Evolutionary conservation across 2,113 vertebrate genomes (phyloP), one percentile per base, ranked within the genome.

Genomic region (Semicossyphus pulcher): DNA sequence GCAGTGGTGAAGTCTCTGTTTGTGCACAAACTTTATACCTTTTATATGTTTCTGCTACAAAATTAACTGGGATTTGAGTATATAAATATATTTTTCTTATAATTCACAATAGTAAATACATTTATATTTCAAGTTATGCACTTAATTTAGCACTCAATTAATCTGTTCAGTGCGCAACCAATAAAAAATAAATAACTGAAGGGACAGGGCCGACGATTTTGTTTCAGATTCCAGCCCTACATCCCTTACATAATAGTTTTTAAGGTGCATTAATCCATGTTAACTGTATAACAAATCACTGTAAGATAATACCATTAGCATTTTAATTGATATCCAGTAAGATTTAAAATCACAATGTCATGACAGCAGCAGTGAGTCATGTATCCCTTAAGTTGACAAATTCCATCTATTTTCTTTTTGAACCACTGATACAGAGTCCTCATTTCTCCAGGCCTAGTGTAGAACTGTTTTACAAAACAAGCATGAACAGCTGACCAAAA

Each of bases 1-100:
- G 63, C 67, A 63, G 44, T 74, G 61, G 62, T 79, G 58, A 67
- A 65, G 67, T 72, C 56, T 66, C 56, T 66, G 25, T 52, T 63
- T 75, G 69, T 80, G 63, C 81, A 83, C 48, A 71, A 56, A 18
- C 44, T 57, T 8, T 63, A 68, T 37, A 70, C 29, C 14, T 54
- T 66, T 59, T 72, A 51, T 72, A 8, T 25, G 21, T 52, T 68
- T 12, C 9, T 69, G 58, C 65, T 72, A 78, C 49, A 80, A 60
- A 76, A 84, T 25, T 12, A 59, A 47, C 61, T 53, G 32, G 64
- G 42, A 81, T 56, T 56, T 7, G 4, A n/a, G 41, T 28, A 28
- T 51, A 26, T 34, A 49, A 44, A 29, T 18, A 21, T 48, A 6
- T 48, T 31, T 60, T 67, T n/a, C n/a, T 63, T n/a, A 36, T 10